Evolutionary conservation across 1,140 invertebrate genomes (phyloP).

Genomic region (Neodiprion pinetum): DNA sequence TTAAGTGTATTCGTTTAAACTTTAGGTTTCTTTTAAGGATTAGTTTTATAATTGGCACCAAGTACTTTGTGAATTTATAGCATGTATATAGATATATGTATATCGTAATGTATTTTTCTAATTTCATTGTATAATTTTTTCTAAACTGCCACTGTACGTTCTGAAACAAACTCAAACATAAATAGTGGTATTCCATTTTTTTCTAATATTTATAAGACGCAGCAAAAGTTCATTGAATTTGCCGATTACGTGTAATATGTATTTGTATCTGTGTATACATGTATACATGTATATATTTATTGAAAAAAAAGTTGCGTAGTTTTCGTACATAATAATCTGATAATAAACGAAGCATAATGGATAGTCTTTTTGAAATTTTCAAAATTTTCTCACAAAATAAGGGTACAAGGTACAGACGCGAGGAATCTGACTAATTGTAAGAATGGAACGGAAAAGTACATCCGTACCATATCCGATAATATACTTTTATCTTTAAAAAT

Average conservation of each 20-base stretch:
- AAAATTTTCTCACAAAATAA: too few species aligned
- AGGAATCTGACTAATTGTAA: too few species aligned
- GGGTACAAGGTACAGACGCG: too few species aligned
- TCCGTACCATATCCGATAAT: too few species aligned
- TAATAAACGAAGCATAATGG: not conserved
- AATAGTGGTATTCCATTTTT: not conserved
- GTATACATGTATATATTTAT: constrained; percentile 16
- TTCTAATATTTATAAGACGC: not conserved
- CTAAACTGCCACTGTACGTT: not conserved
- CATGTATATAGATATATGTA: not conserved
- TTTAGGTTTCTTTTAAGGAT: constrained; percentile 35
- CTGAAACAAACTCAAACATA: not conserved
- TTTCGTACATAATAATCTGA: not conserved
- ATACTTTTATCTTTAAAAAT: too few species aligned
- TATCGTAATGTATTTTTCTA: constrained; percentile 10
- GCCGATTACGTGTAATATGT: not conserved
- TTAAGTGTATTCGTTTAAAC: constrained; percentile 15
- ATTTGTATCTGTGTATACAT: constrained; percentile 19
- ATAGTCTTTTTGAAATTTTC: not conserved
- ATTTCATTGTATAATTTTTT: not conserved
- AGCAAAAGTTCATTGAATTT: not conserved
- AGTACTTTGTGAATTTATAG: constrained; percentile 23
- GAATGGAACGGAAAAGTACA: too few species aligned
- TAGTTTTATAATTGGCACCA: constrained; percentile 31
- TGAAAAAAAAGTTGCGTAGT: not conserved